Base-by-base conservation (phyloP, 2,888 invertebrate species). In the Polyommatus icarus region DNA sequence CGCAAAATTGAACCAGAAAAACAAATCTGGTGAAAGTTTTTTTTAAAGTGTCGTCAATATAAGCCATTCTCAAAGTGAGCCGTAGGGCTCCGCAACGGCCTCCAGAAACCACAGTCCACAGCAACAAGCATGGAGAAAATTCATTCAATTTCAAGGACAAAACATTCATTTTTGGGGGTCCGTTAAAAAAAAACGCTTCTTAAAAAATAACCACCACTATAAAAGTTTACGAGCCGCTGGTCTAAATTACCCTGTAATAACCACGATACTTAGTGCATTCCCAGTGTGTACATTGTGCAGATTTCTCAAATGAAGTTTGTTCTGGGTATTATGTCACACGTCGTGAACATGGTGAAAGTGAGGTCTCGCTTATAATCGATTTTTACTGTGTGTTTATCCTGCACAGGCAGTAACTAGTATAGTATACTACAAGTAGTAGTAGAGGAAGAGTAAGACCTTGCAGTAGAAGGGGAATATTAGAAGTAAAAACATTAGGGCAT, bases 331-430 rank as follows among this genome's bases (percentile, higher is more conserved):
- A 67, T 67, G 29, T 67, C 67, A 67, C 32, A 67, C 67, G 29
- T 29, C 12, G 67, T 67, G 67, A 29, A 15, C 67, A 67, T 29
- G 15, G 29, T 67, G 67, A 67, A 67, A 67, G 67, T 32, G 29
- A 67, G 29, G 67, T 67, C 15, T 67, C 67, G 67, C 29, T 67
- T 67, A 15, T 32, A 67, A 67, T 67, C 67, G 67, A 67, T 67
- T 61, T 59, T 20, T 10, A 67, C 24, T 67, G 29, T 67, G 29
- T 32, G 24, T 24, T 29, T 67, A 29, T 67, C 18, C 67, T 67
- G 15, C 29, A 0, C 29, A 20, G n/a, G 59, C 24, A 24, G 24
- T 24, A 24, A 24, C 24, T 24, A 24, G 3, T 18, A 67, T 32
- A 15, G 0, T n/a, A 15, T 67, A 67, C 15, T 67, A 29, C 67